Evolutionary conservation across 2,888 invertebrate genomes (phyloP), one percentile per base, ranked within the genome.

Genomic region (Cataglyphis altisquamis): DNA sequence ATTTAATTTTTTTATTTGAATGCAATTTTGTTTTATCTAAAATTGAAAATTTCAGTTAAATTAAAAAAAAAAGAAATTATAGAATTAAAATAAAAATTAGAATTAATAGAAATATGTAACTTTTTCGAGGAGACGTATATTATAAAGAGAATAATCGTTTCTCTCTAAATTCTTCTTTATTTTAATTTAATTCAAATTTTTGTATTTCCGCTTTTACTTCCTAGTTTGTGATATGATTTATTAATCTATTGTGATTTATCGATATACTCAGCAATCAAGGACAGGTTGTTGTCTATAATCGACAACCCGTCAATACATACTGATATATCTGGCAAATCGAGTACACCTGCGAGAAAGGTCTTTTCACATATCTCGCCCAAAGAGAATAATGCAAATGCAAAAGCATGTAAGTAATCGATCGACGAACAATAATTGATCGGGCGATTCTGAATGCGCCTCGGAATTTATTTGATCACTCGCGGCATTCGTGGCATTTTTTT

Each of bases 321-420:
- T 36, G 32, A 78, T 48, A 41, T 57, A 70, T 78, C 39, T 60
- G 9, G 41, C 55, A 18, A 60, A 78, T 48, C 60, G n/a, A 32
- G 21, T 70, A 60, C 78, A 60, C 25, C 12, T 60, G 45, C 39
- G 75, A 21, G 74, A 77, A 39, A 77, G 39, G 12, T 60, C 70
- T 70, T 18, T 70, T 80, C 52, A 52, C 52, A 41, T 45, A 32
- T 15, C 18, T 78, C 41, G 67, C 25, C 10, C 60, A 70, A 80
- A 80, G 18, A 62, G 36, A 80, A 70, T 62, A 36, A 36, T 9
- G 70, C 45, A 10, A 67, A 55, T 32, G 41, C 18, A 52, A 48
- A 75, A 18, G 41, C 15, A 45, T 70, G 45, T 48, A 80, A 80
- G 25, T 70, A 80, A 80, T 45, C 78, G 57, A 78, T 70, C 45